Percentiles rank a stretch among this genome's conserved stretches.
phyloP scores from a whole-genome alignment of 1,140 invertebrate genomes.

The Maniola jurtina region DNA sequence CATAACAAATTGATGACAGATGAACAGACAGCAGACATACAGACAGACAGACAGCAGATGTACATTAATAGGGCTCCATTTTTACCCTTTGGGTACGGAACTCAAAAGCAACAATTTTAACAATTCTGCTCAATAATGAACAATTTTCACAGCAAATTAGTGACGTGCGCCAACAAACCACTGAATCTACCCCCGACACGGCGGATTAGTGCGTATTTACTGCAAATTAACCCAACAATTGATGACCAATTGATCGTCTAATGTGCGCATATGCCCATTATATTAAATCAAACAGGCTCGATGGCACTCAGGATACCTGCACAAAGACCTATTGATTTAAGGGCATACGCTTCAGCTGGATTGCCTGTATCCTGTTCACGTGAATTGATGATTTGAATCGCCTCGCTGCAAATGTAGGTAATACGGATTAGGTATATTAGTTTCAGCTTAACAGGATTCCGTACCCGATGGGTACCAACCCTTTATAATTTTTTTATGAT shows the following conservation, averaged over 20 bases:
- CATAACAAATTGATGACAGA: no score
- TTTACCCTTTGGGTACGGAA: no score
- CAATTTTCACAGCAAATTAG: background rate
- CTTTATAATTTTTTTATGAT: no score
- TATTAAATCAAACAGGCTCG: conserved; percentile 69
- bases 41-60: no score
- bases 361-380: conserved; percentile 40
- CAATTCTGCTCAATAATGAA: background rate
- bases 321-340: conserved; percentile 73
- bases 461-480: no score
- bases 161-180: conserved; percentile 5
- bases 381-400: conserved; percentile 36
- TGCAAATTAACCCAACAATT: conserved; percentile 73
- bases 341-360: conserved; percentile 36
- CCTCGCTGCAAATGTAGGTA: conserved; percentile 25
- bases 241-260: conserved; percentile 74
- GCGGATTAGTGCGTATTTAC: conserved; percentile 66
- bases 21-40: no score
- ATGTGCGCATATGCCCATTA: conserved; percentile 66
- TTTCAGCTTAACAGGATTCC: no score
- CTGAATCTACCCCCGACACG: conserved; percentile 41
- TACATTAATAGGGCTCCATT: no score
- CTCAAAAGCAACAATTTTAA: no score
- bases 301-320: conserved; percentile 54
- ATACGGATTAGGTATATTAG: conserved; percentile 20